Conservation (phyloP, 1,140 invertebrate genomes). For the Aphelenchoides avenae region DNA sequence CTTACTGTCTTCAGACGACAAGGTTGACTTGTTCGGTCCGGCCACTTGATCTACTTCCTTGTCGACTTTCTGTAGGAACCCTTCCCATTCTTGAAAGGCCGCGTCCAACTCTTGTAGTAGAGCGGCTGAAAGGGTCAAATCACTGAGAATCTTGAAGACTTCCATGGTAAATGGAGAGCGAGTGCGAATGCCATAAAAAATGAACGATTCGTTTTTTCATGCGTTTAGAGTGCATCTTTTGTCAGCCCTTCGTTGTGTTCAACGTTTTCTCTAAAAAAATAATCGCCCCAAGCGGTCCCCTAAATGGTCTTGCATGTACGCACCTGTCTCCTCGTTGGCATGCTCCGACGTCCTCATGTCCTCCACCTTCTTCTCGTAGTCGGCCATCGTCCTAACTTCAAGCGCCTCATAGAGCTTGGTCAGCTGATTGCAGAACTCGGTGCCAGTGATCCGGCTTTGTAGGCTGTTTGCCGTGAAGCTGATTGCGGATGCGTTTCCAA, state of each 20-base stretch:
- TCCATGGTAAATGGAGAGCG: too few relatives aligned
- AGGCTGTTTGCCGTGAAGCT: slow-evolving; percentile 40
- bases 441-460: slow-evolving; percentile 33
- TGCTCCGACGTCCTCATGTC: too few relatives aligned
- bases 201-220: too few relatives aligned
- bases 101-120: slow-evolving; percentile 19
- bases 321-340: slow-evolving; percentile 22
- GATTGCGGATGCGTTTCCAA: slow-evolving; percentile 21
- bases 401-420: slow-evolving; percentile 38
- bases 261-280: not conserved
- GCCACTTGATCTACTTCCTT: slow-evolving; percentile 28
- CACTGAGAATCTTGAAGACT: too few relatives aligned
- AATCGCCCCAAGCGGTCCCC: too few relatives aligned
- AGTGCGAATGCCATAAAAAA: too few relatives aligned
- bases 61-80: slow-evolving; percentile 28
- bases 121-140: slow-evolving; percentile 1
- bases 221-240: too few relatives aligned
- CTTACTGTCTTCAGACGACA: slow-evolving; percentile 1
- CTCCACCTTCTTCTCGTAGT: slow-evolving; percentile 35
- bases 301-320: too few relatives aligned
- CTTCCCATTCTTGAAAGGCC: slow-evolving; percentile 35
- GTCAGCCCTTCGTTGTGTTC: too few relatives aligned
- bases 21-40: slow-evolving; percentile 30
- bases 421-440: slow-evolving; percentile 22
- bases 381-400: slow-evolving; percentile 27